Evolutionary conservation across 2,888 invertebrate species (phyloP), one percentile per base, ranked within the genome.

Genomic region (Dorcus hopei): DNA sequence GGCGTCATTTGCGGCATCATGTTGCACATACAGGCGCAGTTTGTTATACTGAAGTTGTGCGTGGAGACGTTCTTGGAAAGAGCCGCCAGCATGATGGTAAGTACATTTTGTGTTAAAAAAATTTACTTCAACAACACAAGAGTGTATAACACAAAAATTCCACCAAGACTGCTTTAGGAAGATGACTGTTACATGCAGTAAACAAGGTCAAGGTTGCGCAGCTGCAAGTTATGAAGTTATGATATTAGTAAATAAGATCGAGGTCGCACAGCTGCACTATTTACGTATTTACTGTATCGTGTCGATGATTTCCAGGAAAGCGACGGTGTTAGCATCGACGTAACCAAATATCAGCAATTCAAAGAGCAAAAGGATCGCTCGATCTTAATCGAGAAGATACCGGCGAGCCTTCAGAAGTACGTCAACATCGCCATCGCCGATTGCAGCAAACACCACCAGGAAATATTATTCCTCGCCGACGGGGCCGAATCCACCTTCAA

Each of bases 1-100:
- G 61, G 60, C 8, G n/a, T 64, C 33, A 62, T 64, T 42, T 49
- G 61, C 11, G 61, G 62, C 2, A 62, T 63, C 40, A 55, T 62
- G 50, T 47, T 57, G 8, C 62, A 64, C 48, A 49, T 62, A 2
- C 61, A 57, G 33, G 62, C 61, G 0, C 64, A 64, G 47, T 53
- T 62, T 38, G 50, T 57, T 9, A 59, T 64, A 33, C 55, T 64
- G 45, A 59, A 63, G 16, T 55, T 57, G 26, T 57, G 61, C 39
- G 49, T 64, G 39, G 50, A 48, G n/a, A 52, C 53, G 53, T 59
- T 57, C 23, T 51, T 59, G 3, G 53, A 59, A 49, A n/a, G 55
- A 38, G 62, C 59, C 2, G 14, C 43, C 4, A 49, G 33, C 14
- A 23, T 54, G n/a, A 58, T 58, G 53, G 54, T 54, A 49, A 33